Conservation (phyloP, 2,113 vertebrate genomes). For the Rhynchomys soricoides region DNA sequence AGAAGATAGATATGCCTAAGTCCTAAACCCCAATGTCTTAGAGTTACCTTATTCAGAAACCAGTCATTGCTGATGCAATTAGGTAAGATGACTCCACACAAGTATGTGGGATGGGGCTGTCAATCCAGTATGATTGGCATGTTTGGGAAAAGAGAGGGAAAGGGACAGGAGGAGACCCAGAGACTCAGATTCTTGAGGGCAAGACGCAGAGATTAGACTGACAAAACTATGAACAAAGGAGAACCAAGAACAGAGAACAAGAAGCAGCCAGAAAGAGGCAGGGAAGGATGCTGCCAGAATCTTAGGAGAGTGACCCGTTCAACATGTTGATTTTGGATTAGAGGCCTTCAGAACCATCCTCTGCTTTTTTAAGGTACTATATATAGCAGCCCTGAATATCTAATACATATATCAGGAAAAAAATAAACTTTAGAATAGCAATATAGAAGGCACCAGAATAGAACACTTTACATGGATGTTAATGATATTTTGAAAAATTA, state of each 20-base stretch:
- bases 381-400: background rate
- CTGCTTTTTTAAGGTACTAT: background rate
- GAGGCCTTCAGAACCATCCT: background rate
- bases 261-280: too few species aligned
- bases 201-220: background rate
- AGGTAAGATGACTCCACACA: background rate
- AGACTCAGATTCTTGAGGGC: background rate
- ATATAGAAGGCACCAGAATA: background rate
- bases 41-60: slow-evolving; percentile 25
- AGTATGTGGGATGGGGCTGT: background rate
- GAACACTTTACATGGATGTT: background rate
- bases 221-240: background rate
- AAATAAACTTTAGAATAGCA: background rate
- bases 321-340: background rate
- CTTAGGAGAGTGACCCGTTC: background rate
- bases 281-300: background rate
- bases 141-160: background rate
- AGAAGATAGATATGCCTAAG: background rate
- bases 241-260: accelerated
- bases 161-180: background rate
- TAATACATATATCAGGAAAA: background rate
- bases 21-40: background rate
- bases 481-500: slow-evolving; percentile 32
- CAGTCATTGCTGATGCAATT: background rate
- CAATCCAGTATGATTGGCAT: background rate